A percentile compares a stretch with the other conserved stretches of the same genome.
Evolutionary conservation across 92 coral and sea anemone species (phyloP).

Genomic region (Heliopora coerulea): DNA sequence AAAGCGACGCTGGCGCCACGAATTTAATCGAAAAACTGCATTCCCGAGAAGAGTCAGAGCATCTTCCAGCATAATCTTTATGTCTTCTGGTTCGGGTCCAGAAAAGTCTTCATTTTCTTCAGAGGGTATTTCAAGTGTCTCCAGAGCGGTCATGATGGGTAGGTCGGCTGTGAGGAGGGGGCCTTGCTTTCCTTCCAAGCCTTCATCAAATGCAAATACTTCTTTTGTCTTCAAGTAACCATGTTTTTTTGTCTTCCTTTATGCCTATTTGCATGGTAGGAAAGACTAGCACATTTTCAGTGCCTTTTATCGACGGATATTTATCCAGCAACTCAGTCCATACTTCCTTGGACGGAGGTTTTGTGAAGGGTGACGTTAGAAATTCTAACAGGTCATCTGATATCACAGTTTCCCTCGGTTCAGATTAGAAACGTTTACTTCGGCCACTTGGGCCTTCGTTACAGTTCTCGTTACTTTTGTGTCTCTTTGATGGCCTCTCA

Average conservation of each 20-base stretch:
- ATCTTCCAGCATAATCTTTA: conserved; percentile 27
- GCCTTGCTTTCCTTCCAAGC: not conserved
- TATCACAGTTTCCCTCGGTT: too few relatives aligned
- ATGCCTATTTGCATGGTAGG: conserved; percentile 14
- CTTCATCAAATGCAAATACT: not conserved
- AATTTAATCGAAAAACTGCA: conserved; percentile 20
- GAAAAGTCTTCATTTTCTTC: conserved; percentile 21
- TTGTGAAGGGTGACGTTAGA: too few relatives aligned
- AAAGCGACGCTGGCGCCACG: conserved; percentile 21
- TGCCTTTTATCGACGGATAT: too few relatives aligned
- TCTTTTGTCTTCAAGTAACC: not conserved
- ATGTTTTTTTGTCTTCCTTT: conserved; percentile 18
- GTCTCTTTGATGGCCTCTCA: too few relatives aligned
- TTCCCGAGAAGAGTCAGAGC: conserved; percentile 27
- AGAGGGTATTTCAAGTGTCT: conserved; percentile 33
- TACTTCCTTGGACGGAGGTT: too few relatives aligned
- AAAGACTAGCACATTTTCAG: conserved; percentile 34
- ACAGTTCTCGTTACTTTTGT: too few relatives aligned
- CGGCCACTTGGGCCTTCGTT: too few relatives aligned
- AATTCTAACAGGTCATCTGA: too few relatives aligned
- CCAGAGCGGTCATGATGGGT: conserved; percentile 4
- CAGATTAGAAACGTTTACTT: too few relatives aligned
- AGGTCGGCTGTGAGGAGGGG: not conserved
- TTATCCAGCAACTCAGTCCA: too few relatives aligned
- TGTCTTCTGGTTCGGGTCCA: conserved; percentile 14